Evolutionary conservation across 2,113 vertebrate species (phyloP), one percentile per base, ranked within the genome.

Genomic region (Grammatotria lemairii): DNA sequence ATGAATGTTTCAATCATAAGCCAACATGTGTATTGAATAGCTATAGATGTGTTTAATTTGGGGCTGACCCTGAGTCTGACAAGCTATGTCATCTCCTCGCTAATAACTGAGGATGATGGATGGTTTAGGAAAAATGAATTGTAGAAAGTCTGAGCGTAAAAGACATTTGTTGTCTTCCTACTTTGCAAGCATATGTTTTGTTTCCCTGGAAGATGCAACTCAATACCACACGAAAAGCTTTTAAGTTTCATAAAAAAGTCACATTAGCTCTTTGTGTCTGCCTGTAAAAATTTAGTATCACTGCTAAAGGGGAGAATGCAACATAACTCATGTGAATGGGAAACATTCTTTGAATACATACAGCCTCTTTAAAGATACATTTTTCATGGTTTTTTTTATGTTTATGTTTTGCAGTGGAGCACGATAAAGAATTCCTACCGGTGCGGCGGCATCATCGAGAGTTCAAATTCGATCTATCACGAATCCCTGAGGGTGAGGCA

Each of bases 391-490:
- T 11, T 49, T 53, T 86, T 49, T 84, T 55, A 3, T n/a, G 28
- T 58, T 70, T 26, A 12, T 81, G 19, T 83, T 21, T 88, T 87
- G 73, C 85, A 99, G 98, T 99, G 96, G 98, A 99, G 81, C 97
- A 98, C 1, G 98, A 99, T 96, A 98, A 97, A 87, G 98, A 99
- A 89, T 97, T 98, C 90, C 97, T 98, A 84, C 97, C 98, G 7
- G 97, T 98, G 23, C 96, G 97, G 54, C 97, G 97, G 87, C 98
- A 99, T 96, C 98, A 98, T 84, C 93, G 97, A 47, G 98, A 99
- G 95, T 99, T 99, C 96, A 96, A 97, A 68, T 99, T 99, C 4
- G 98, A 99, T 87, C 96, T 99, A 5, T 98, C 98, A 13, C 97
- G 97, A 87, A 99, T 99, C 94, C 98, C 98, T 0, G 98, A 99